Percentiles rank a stretch among this genome's conserved stretches.
Conservation (phyloP, 2,797 vertebrate genomes). For the Aplochiton taeniatus region DNA sequence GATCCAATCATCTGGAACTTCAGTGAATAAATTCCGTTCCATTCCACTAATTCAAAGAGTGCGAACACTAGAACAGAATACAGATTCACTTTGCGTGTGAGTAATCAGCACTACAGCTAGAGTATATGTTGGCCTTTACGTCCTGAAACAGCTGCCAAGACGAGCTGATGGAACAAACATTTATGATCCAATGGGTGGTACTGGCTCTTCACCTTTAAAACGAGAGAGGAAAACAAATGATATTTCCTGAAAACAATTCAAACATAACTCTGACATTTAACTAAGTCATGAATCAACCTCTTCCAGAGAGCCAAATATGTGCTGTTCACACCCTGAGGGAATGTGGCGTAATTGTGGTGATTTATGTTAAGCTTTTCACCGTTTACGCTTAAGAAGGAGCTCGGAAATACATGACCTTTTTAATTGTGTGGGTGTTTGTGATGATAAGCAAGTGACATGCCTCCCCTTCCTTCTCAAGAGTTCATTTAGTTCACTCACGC, state of each 20-base stretch:
- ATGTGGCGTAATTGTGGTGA: constrained; percentile 23
- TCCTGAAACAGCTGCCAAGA: too few species aligned
- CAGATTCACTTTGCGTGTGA: too few species aligned
- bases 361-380: constrained; percentile 39
- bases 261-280: constrained; percentile 17
- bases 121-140: too few species aligned
- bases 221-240: constrained; percentile 3
- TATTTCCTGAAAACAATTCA: background rate
- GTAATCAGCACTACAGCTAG: too few species aligned
- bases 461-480: constrained; percentile 34
- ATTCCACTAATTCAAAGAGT: too few species aligned
- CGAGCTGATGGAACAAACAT: background rate
- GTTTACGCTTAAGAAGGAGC: constrained; percentile 37
- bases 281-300: constrained; percentile 23
- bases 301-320: constrained; percentile 4
- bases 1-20: too few species aligned
- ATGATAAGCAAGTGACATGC: constrained; percentile 45
- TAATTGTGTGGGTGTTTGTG: constrained; percentile 45
- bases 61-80: too few species aligned
- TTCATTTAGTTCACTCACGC: constrained; percentile 60
- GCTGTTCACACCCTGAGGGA: constrained; percentile 17
- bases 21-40: too few species aligned
- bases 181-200: background rate
- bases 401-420: constrained; percentile 37
- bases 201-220: background rate